phyloP scores from a whole-genome alignment of 2,888 invertebrate species.

The Dryobota labecula region DNA sequence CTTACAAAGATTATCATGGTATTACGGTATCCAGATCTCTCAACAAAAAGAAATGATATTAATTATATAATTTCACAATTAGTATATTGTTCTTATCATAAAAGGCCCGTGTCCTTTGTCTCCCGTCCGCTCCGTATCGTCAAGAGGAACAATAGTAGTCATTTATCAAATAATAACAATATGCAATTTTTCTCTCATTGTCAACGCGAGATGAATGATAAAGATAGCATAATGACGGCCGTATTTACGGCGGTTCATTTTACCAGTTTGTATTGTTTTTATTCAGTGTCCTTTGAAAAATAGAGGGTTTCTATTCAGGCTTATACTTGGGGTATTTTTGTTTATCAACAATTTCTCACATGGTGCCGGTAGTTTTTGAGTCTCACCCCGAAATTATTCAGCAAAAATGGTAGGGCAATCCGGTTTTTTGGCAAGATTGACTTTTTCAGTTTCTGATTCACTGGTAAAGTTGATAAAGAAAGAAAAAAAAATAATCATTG shows the following conservation, averaged over 20 bases:
- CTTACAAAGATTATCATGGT: background rate
- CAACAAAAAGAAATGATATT: conserved; percentile 18
- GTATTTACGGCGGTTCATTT: conserved; percentile 37
- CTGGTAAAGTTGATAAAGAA: too few species aligned
- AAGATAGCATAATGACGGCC: conserved; percentile 48
- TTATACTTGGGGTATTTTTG: background rate
- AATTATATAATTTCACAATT: conserved; percentile 54
- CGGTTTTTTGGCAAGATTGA: too few species aligned
- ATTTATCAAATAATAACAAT: conserved; percentile 69
- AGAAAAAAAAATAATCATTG: too few species aligned
- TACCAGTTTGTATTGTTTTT: conserved; percentile 29
- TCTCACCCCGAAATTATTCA: background rate
- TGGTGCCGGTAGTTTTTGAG: background rate
- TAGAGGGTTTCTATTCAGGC: background rate
- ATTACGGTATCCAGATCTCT: conserved; percentile 9
- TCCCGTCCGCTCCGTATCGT: conserved; percentile 32
- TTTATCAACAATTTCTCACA: background rate
- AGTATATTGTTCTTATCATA: conserved; percentile 57
- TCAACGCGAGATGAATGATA: conserved; percentile 37
- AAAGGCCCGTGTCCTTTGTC: conserved; percentile 57
- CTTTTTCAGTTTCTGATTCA: too few species aligned
- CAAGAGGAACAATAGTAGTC: conserved; percentile 50
- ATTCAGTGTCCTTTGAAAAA: conserved; percentile 34
- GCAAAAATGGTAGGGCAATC: too few species aligned
- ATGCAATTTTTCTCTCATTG: conserved; percentile 68